Evolutionary conservation across 2,888 invertebrate species (phyloP), one percentile per base, ranked within the genome.

Genomic region (Calliopum simillimum): DNA sequence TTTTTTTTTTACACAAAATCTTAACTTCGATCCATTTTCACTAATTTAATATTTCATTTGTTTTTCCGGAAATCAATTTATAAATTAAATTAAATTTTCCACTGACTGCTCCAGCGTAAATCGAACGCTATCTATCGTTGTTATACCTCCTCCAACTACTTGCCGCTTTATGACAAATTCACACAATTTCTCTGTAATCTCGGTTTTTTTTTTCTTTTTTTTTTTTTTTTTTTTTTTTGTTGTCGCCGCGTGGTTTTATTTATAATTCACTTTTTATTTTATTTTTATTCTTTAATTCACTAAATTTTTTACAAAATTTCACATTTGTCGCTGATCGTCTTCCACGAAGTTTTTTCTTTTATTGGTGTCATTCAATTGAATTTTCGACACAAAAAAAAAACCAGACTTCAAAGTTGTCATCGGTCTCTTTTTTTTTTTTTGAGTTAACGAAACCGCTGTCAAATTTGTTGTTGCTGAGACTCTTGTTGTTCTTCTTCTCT

Each of bases 11-110:
- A n/a, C n/a, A n/a, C n/a, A n/a, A n/a, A n/a, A n/a, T 33, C 8
- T 33, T 33, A 23, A 47, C 49, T 62, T 47, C 23, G 21, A 11
- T n/a, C 21, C 23, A 55, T 21, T 53, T 55, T 65, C 33, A 65
- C 43, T 65, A 44, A 44, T 64, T 14, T 41, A 51, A 55, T 14
- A n/a, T 59, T 14, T 23, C 62, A 14, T 12, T 23, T 46, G 14
- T 46, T 23, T 47, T 16, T 23, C 25, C 5, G 5, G n/a, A 8
- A 46, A 25, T 19, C 11, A 2, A 33, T 33, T 3, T 33, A 33
- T 33, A 33, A 33, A 33, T 8, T 33, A 4, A 2, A 33, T 4
- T 33, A 33, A 2, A 33, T 4, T 33, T 6, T 33, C 33, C 33
- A 33, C 33, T 33, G 8, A 33, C 33, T 33, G 8, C 0, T 8